Percentiles rank a stretch among this genome's conserved stretches.
Evolutionary conservation across 2,888 invertebrate species (phyloP).

Genomic region (Mesoligia furuncula): DNA sequence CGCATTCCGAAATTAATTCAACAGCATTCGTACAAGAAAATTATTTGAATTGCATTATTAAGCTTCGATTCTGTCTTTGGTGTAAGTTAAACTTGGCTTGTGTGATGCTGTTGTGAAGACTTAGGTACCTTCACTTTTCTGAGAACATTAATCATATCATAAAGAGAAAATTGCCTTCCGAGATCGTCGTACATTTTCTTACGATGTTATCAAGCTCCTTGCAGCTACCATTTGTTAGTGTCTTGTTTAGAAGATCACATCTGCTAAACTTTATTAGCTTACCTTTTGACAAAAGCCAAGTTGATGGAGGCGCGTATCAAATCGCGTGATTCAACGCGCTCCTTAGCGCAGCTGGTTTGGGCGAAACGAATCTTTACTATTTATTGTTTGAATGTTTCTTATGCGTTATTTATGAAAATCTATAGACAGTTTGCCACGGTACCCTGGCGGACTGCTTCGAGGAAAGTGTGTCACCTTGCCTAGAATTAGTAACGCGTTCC

Average conservation of each 20-base stretch:
- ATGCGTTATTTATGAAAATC: slow-evolving; percentile 88
- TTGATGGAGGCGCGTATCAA: slow-evolving; percentile 90
- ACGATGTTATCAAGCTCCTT: slow-evolving; percentile 77
- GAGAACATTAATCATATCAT: slow-evolving; percentile 75
- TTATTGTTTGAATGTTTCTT: slow-evolving; percentile 88
- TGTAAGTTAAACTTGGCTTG: slow-evolving; percentile 14
- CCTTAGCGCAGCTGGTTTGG: slow-evolving; percentile 89
- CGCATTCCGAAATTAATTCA: slow-evolving; percentile 78
- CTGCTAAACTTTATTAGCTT: slow-evolving; percentile 89
- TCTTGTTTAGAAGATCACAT: slow-evolving; percentile 90
- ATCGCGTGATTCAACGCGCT: slow-evolving; percentile 86
- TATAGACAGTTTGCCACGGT: slow-evolving; percentile 81
- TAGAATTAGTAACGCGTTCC: slow-evolving; percentile 85
- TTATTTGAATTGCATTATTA: slow-evolving; percentile 69
- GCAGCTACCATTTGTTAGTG: slow-evolving; percentile 86
- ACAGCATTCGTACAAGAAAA: slow-evolving; percentile 66
- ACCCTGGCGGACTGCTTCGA: slow-evolving; percentile 73
- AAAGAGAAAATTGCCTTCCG: slow-evolving; percentile 78
- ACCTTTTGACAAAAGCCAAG: slow-evolving; percentile 87
- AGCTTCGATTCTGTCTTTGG: slow-evolving; percentile 47
- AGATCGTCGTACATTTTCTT: slow-evolving; percentile 77
- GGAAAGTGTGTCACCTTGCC: slow-evolving; percentile 88
- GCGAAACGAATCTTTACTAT: slow-evolving; percentile 87
- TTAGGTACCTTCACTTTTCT: slow-evolving; percentile 54
- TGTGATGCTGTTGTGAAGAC: slow-evolving; percentile 33